Evolutionary conservation across 2,797 vertebrate genomes (phyloP).

Genomic region (Tangara arthus): DNA sequence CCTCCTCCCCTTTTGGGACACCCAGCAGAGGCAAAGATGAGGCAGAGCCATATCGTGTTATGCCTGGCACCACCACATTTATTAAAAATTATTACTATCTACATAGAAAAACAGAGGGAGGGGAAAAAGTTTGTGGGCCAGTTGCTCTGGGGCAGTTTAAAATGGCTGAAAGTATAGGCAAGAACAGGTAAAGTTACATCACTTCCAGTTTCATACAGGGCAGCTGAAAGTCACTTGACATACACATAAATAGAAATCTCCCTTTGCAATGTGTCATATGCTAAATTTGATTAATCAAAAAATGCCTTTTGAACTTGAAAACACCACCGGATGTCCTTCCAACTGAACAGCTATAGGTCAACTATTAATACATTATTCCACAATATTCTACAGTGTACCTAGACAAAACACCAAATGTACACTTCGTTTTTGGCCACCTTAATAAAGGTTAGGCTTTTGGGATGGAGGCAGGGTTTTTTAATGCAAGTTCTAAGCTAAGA

Average conservation of each 20-base stretch:
- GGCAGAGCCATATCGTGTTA: neutral
- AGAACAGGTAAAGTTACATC: constrained; percentile 44
- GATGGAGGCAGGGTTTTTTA: neutral
- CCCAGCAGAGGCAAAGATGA: neutral
- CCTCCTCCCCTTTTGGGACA: too few species aligned
- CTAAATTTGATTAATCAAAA: neutral
- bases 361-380: constrained; percentile 77
- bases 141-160: neutral
- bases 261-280: neutral
- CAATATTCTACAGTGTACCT: constrained; percentile 75
- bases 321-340: constrained; percentile 58
- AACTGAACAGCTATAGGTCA: constrained; percentile 51
- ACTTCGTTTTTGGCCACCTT: constrained; percentile 55
- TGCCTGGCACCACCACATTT: constrained; percentile 73
- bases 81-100: constrained; percentile 79
- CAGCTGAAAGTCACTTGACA: constrained; percentile 63
- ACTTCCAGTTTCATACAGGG: constrained; percentile 63
- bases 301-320: constrained; percentile 59
- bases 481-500: neutral
- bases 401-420: constrained; percentile 74
- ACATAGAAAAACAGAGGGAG: constrained; percentile 54
- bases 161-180: constrained; percentile 14
- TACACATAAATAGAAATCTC: constrained; percentile 58
- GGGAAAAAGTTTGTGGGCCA: neutral
- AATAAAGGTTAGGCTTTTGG: constrained; percentile 22